phyloP scores from a whole-genome alignment of 2,797 vertebrate species.

The Sebastes dallii region DNA sequence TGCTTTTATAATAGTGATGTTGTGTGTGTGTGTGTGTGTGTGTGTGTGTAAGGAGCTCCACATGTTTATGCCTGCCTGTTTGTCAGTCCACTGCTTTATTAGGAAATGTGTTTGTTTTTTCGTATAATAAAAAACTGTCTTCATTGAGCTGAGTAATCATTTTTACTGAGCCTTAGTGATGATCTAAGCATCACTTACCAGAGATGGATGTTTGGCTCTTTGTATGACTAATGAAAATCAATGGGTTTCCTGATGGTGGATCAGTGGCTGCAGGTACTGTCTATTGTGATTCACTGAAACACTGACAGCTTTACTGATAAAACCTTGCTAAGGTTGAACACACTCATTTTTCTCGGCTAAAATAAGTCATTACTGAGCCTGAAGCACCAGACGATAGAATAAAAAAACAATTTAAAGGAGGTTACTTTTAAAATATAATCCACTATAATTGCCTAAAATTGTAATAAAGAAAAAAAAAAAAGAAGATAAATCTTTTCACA shows the following conservation, averaged over 20 bases:
- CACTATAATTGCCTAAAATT: neutral
- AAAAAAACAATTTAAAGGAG: neutral
- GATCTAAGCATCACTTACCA: conserved; percentile 67
- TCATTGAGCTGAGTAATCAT: conserved; percentile 62
- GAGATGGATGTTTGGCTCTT: conserved; percentile 43
- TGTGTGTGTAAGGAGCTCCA: neutral
- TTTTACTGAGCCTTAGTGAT: conserved; percentile 55
- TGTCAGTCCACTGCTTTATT: conserved; percentile 31
- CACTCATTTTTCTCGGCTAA: neutral
- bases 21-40: neutral
- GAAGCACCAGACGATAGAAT: neutral
- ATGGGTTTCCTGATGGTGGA: conserved; percentile 48
- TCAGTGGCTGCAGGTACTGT: conserved; percentile 43
- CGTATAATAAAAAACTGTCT: conserved; percentile 41
- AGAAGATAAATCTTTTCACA: neutral
- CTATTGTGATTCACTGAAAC: conserved; percentile 1
- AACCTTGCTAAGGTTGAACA: neutral
- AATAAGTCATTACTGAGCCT: neutral
- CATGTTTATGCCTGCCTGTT: neutral
- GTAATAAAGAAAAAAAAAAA: neutral
- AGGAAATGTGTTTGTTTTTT: conserved; percentile 29
- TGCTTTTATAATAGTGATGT: neutral
- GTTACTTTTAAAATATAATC: neutral
- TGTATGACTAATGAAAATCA: conserved; percentile 54
- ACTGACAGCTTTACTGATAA: neutral